Evolutionary conservation across 2,113 vertebrate species (phyloP).

Genomic region (Oxyura jamaicensis): DNA sequence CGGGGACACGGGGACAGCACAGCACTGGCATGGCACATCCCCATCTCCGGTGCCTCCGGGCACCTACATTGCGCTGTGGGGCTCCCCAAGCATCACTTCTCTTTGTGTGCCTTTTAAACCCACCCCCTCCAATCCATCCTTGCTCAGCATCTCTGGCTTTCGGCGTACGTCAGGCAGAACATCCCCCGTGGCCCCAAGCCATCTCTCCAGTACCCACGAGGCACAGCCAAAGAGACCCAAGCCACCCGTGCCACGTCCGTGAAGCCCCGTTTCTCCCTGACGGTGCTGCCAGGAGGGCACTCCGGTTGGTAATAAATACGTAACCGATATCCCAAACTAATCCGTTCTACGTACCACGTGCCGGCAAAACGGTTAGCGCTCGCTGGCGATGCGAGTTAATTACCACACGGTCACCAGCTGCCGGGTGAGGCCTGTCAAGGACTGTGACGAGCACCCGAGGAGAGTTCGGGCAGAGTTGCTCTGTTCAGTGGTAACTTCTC

Average conservation of each 20-base stretch:
- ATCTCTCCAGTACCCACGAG: neutral
- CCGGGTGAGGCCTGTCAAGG: neutral
- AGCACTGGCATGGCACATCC: rapidly evolving
- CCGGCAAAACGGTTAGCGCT: neutral
- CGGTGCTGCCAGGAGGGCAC: neutral
- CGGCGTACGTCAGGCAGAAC: neutral
- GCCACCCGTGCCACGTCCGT: too few relatives aligned
- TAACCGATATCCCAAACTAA: conserved; percentile 27
- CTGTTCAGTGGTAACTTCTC: conserved; percentile 15
- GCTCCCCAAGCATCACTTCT: neutral
- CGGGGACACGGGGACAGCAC: rapidly evolving
- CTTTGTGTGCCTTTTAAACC: neutral
- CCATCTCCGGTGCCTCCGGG: too few relatives aligned
- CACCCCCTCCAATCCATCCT: neutral
- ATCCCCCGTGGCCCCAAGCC: neutral
- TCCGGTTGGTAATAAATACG: neutral
- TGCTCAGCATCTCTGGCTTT: neutral
- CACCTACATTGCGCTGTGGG: neutral
- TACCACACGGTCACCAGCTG: conserved; percentile 9
- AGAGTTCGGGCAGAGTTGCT: conserved; percentile 48
- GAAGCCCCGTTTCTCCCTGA: neutral
- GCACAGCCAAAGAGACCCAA: neutral
- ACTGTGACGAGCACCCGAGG: conserved; percentile 39
- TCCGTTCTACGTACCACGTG: neutral
- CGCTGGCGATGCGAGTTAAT: neutral